Evolutionary conservation across 2,113 vertebrate species (phyloP).

Genomic region (Psophia crepitans): DNA sequence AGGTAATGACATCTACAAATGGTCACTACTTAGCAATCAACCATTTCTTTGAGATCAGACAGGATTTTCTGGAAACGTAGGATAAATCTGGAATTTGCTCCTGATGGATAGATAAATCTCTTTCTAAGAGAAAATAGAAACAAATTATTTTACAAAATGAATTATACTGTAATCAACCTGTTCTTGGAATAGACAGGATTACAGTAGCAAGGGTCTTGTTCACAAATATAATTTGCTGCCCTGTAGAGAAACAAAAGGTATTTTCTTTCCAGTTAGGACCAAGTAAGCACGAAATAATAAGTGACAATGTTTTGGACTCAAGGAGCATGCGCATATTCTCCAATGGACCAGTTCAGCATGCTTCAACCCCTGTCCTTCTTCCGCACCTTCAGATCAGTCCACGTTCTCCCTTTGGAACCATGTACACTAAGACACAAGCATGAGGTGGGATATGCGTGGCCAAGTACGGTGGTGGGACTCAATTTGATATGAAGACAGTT

Average conservation of each 20-base stretch:
- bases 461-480: background rate
- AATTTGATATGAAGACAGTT: background rate
- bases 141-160: background rate
- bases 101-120: background rate
- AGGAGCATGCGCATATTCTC: background rate
- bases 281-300: background rate
- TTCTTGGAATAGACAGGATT: background rate
- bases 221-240: background rate
- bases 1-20: background rate
- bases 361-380: background rate
- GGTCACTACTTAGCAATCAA: background rate
- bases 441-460: background rate
- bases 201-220: background rate
- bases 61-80: background rate
- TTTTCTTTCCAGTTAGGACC: background rate
- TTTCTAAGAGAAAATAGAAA: background rate
- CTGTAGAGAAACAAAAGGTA: rapidly evolving
- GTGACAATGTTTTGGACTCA: background rate
- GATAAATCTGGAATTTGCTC: background rate
- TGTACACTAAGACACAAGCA: background rate
- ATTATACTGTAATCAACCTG: background rate
- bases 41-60: background rate
- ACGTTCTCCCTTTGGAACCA: background rate
- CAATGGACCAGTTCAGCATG: background rate
- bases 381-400: background rate